phyloP scores from a whole-genome alignment of 1,140 invertebrate genomes.

The Drosophila nikananu region DNA sequence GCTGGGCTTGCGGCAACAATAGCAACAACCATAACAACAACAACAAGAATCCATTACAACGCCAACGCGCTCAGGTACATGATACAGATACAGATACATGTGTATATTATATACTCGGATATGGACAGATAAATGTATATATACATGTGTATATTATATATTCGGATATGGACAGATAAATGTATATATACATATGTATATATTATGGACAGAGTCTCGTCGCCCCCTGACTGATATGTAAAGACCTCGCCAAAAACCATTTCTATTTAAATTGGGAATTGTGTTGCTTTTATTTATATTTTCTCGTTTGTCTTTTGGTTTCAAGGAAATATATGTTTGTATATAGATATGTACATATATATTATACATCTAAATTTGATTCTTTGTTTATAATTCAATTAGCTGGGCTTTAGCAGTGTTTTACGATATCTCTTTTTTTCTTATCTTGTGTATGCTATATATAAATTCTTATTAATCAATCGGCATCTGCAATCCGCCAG shows the following conservation, averaged over 20 bases:
- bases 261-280: conserved; percentile 30
- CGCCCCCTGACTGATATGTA: conserved; percentile 37
- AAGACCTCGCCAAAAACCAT: conserved; percentile 49
- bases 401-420: conserved; percentile 25
- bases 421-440: conserved; percentile 3
- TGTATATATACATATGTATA: conserved; percentile 11
- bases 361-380: conserved; percentile 13
- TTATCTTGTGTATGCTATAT: not conserved
- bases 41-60: conserved; percentile 41
- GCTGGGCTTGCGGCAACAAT: conserved; percentile 21
- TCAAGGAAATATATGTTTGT: conserved; percentile 26
- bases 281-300: conserved; percentile 6
- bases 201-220: conserved; percentile 34
- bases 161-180: conserved; percentile 7
- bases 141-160: conserved; percentile 2
- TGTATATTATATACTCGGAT: conserved; percentile 6
- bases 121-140: conserved; percentile 13
- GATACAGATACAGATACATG: conserved; percentile 27
- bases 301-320: conserved; percentile 15
- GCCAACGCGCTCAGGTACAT: conserved; percentile 51
- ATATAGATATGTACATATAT: conserved; percentile 9
- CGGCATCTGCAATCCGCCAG: conserved; percentile 1
- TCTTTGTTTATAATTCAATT: conserved; percentile 23
- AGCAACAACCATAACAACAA: conserved; percentile 30
- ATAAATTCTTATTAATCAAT: conserved; percentile 29